Percentiles rank a stretch among this genome's conserved stretches.
Conservation (phyloP, 2,797 vertebrate genomes). For the Alectoris magna region DNA sequence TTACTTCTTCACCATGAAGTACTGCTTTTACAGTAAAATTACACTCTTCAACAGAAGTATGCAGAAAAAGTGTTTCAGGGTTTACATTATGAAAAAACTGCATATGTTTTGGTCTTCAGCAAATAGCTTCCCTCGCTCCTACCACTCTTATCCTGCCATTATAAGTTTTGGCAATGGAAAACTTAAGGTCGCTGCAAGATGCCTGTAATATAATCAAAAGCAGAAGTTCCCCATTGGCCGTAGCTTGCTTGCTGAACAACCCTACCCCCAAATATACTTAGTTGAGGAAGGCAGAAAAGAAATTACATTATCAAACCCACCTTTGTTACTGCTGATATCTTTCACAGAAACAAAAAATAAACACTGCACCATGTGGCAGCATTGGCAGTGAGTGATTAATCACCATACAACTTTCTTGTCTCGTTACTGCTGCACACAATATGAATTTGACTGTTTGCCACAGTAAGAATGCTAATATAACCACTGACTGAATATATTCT, state of each 20-base stretch:
- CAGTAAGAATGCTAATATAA: not conserved
- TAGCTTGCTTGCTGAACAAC: not conserved
- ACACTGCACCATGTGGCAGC: not conserved
- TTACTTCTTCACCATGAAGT: not conserved
- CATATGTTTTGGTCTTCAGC: not conserved
- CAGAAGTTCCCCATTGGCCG: not conserved
- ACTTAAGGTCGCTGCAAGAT: not conserved
- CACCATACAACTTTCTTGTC: not conserved
- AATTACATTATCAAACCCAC: not conserved
- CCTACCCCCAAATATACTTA: not conserved
- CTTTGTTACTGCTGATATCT: not conserved
- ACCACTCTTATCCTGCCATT: not conserved
- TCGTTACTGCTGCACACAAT: rapidly evolving
- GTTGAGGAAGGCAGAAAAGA: not conserved
- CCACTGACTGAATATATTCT: constrained; percentile 1
- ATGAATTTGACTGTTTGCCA: constrained; percentile 24
- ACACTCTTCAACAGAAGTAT: not conserved
- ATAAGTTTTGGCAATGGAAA: not conserved
- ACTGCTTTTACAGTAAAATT: not conserved
- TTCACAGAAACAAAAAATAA: not conserved
- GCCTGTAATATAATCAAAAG: not conserved
- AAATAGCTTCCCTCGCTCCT: not conserved
- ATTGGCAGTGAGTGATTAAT: not conserved
- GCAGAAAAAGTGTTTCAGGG: not conserved
- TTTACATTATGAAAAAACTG: not conserved